Evolutionary conservation across 2,888 invertebrate genomes (phyloP), one percentile per base, ranked within the genome.

Genomic region (Drosophila diplacantha): DNA sequence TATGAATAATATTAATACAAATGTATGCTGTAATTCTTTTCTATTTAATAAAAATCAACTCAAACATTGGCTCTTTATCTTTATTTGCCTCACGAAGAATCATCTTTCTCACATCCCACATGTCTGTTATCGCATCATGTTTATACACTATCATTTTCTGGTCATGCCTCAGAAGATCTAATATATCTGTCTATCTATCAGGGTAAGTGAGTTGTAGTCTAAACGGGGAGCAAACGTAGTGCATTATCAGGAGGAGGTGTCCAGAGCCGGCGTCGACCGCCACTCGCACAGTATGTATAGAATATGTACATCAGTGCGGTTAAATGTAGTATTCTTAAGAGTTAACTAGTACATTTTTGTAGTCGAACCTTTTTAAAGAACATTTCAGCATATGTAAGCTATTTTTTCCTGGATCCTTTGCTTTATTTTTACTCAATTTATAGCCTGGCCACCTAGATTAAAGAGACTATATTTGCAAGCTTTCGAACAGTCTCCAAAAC

Each of bases 131-230:
- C 64, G 61, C 61, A 57, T 67, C 66, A 71, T 73, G 70, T 75
- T 71, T 81, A 69, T 83, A 79, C 75, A 78, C 81, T 85, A 73
- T 82, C 85, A 85, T 85, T 85, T 85, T 85, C 84, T 85, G 85
- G 85, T 85, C 73, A 80, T 72, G 60, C 32, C 32, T 67, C 38
- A 34, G 26, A 16, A 34, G 16, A 35, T 9, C 7, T 29, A n/a
- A 20, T 5, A 11, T n/a, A n/a, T n/a, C n/a, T n/a, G n/a, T n/a
- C n/a, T n/a, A n/a, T n/a, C n/a, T n/a, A 26, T 39, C 22, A 50
- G 60, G 58, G 56, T 58, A 61, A 59, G 49, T 55, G 44, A 39
- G 49, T 20, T 31, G 5, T 12, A 53, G 31, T 18, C 3, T n/a
- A 20, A 29, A 18, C 20, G 2, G 8, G 29, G 5, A 26, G 12